phyloP scores from a whole-genome alignment of 1,140 invertebrate genomes.

The Aethina tumida region DNA sequence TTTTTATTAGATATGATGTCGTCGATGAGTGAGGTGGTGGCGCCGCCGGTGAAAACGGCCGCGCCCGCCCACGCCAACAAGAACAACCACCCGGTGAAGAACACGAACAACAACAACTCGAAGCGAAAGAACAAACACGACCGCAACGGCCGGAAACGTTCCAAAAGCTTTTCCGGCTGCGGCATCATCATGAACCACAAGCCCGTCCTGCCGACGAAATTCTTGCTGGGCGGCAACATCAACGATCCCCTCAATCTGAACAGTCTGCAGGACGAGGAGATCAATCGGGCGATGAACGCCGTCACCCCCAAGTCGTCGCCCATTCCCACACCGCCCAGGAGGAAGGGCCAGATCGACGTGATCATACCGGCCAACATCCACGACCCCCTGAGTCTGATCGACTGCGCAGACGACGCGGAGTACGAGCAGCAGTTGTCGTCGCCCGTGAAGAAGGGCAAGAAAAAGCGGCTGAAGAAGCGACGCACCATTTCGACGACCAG shows the following conservation, averaged over 20 bases:
- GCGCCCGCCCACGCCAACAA: constrained; percentile 10
- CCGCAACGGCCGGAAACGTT: constrained; percentile 37
- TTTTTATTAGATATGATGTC: constrained; percentile 23
- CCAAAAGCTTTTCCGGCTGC: constrained; percentile 40
- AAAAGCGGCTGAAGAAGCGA: constrained; percentile 44
- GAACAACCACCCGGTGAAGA: constrained; percentile 8
- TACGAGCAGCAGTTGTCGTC: constrained; percentile 63
- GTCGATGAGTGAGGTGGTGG: constrained; percentile 15
- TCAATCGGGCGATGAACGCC: constrained; percentile 76
- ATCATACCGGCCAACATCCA: constrained; percentile 86
- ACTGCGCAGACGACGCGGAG: constrained; percentile 69
- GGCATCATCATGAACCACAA: constrained; percentile 53
- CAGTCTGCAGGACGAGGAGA: constrained; percentile 80
- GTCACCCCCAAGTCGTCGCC: constrained; percentile 82
- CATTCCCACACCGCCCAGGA: constrained; percentile 72
- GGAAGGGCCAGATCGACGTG: constrained; percentile 76
- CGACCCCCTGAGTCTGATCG: constrained; percentile 80
- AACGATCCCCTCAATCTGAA: constrained; percentile 90
- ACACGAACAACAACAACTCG: constrained; percentile 13
- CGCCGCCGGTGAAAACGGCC: constrained; percentile 15
- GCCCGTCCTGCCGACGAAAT: constrained; percentile 80
- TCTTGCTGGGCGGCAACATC: constrained; percentile 89
- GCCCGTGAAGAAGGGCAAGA: constrained; percentile 46
- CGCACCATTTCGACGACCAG: constrained; percentile 41
- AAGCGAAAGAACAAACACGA: constrained; percentile 28